phyloP scores from a whole-genome alignment of 2,113 vertebrate species.

The Chunga burmeisteri region DNA sequence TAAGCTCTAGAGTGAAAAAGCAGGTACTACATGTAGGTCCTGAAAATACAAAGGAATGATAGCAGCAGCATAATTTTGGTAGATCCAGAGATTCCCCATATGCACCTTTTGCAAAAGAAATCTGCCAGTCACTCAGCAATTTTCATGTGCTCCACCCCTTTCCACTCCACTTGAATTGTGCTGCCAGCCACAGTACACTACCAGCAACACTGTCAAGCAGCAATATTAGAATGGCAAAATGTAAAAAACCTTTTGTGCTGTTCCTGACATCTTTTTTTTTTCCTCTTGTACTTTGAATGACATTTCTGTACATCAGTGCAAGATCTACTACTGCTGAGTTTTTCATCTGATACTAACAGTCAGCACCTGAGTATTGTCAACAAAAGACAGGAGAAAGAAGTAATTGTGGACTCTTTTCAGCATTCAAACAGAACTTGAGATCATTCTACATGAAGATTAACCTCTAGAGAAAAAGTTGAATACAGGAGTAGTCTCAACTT shows the following conservation, averaged over 20 bases:
- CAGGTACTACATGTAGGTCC: neutral
- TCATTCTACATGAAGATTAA: neutral
- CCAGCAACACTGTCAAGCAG: neutral
- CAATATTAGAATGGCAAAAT: neutral
- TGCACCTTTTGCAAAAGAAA: neutral
- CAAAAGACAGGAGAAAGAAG: neutral
- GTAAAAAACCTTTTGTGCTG: accelerated
- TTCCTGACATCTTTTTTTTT: neutral
- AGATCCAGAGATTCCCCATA: neutral
- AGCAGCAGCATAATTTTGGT: neutral
- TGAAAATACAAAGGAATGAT: neutral
- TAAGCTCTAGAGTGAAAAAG: neutral
- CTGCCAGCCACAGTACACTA: neutral
- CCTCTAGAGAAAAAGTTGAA: neutral
- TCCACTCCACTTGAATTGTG: neutral
- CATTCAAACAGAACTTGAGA: neutral
- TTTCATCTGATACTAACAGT: neutral
- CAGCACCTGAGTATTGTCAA: neutral
- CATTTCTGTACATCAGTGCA: neutral
- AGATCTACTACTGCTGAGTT: neutral
- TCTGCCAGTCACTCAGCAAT: neutral
- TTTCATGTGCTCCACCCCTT: neutral
- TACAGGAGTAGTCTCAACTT: neutral
- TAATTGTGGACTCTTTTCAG: neutral
- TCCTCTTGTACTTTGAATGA: accelerated